Evolutionary conservation across 2,797 vertebrate species (phyloP).

Genomic region (Fratercula arctica): DNA sequence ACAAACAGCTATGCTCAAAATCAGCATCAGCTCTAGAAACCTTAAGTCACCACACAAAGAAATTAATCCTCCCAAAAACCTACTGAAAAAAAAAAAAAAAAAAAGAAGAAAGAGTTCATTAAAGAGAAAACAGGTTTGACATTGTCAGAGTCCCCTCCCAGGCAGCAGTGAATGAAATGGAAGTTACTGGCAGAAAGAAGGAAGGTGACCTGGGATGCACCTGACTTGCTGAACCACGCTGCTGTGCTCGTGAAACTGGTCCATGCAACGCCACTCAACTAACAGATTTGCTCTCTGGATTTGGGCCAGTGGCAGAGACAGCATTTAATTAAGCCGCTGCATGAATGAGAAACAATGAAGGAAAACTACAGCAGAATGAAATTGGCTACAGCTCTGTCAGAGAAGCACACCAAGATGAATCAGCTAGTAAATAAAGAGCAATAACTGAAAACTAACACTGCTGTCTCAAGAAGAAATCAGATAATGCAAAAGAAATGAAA

Average conservation of each 20-base stretch:
- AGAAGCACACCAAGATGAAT: constrained; percentile 14
- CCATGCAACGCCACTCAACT: neutral
- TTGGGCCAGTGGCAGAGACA: constrained; percentile 12
- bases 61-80: neutral
- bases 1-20: neutral
- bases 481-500: neutral
- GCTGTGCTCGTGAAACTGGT: neutral
- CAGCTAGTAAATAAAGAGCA: constrained; percentile 48
- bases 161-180: neutral
- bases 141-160: neutral
- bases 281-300: constrained; percentile 11
- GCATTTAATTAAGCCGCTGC: constrained; percentile 27
- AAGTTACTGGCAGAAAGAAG: neutral
- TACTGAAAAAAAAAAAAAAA: neutral
- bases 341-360: constrained; percentile 39
- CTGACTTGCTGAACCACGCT: neutral
- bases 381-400: neutral
- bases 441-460: neutral
- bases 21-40: neutral
- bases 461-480: neutral
- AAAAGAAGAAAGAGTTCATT: neutral
- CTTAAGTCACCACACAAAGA: neutral
- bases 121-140: neutral
- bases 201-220: neutral
- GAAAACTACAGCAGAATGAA: neutral